phyloP scores from a whole-genome alignment of 2,113 vertebrate species.

The Engraulis encrasicolus region DNA sequence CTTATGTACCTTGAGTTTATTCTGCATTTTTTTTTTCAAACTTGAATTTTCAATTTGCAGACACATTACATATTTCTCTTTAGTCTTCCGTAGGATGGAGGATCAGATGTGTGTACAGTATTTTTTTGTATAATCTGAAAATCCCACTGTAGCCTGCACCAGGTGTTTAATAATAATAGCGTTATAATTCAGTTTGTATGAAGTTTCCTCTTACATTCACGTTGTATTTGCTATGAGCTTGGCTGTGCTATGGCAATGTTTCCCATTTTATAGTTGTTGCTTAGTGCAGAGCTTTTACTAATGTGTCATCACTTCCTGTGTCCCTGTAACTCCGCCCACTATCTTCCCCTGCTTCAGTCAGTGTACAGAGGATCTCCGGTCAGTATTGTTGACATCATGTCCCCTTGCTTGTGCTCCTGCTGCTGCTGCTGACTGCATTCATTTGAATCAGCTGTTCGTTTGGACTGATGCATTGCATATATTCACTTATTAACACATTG shows the following conservation, averaged over 20 bases:
- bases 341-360: constrained; percentile 79
- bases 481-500: not conserved
- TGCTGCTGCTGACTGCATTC: not conserved
- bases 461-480: not conserved
- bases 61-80: no score
- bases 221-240: not conserved
- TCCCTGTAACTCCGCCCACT: constrained; percentile 62
- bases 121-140: no score
- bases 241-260: not conserved
- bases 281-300: not conserved
- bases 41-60: no score
- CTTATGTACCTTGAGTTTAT: no score
- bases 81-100: no score
- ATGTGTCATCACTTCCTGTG: constrained; percentile 3
- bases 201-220: not conserved
- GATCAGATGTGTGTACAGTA: not conserved
- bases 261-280: not conserved
- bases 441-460: constrained; percentile 16
- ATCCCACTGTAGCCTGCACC: not conserved
- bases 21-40: no score
- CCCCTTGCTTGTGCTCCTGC: not conserved
- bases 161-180: not conserved
- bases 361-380: constrained; percentile 96
- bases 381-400: constrained; percentile 71
- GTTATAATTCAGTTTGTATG: not conserved